Percentiles rank a stretch among this genome's conserved stretches.
Conservation (phyloP, 2,797 vertebrate genomes). For the Sciurus vulgaris region DNA sequence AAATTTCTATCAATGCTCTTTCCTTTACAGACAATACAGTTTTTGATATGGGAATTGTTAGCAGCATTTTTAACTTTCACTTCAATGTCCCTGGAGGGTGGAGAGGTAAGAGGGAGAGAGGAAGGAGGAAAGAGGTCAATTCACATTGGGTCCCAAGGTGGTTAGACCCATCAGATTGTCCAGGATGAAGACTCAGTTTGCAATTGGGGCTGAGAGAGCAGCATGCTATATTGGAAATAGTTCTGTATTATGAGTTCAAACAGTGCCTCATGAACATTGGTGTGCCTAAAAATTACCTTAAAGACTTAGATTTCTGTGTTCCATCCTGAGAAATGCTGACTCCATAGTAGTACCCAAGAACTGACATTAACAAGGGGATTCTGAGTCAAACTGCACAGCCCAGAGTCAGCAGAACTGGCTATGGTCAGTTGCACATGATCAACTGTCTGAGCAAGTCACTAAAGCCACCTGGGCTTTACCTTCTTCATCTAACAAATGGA, state of each 20-base stretch:
- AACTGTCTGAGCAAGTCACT: not conserved
- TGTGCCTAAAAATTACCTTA: not conserved
- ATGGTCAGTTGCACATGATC: not conserved
- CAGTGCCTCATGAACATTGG: not conserved
- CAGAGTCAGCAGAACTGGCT: not conserved
- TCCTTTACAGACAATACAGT: not conserved
- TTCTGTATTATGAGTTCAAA: not conserved
- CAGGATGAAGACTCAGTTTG: not conserved
- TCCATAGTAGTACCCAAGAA: not conserved
- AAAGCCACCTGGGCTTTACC: not conserved
- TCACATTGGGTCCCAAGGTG: not conserved
- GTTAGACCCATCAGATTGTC: not conserved
- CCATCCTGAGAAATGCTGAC: not conserved
- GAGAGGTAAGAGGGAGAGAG: not conserved
- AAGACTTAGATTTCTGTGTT: not conserved
- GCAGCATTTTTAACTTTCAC: not conserved
- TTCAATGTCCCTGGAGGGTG: not conserved
- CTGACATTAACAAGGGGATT: not conserved
- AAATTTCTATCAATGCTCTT: not conserved
- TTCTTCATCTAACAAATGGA: not conserved
- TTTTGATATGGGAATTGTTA: not conserved
- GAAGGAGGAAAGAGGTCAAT: not conserved
- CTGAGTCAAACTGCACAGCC: not conserved
- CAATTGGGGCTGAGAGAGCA: not conserved
- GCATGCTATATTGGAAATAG: not conserved